Base-by-base conservation (phyloP, 2,797 vertebrate genomes). In the Chelidonichthys spinosus region DNA sequence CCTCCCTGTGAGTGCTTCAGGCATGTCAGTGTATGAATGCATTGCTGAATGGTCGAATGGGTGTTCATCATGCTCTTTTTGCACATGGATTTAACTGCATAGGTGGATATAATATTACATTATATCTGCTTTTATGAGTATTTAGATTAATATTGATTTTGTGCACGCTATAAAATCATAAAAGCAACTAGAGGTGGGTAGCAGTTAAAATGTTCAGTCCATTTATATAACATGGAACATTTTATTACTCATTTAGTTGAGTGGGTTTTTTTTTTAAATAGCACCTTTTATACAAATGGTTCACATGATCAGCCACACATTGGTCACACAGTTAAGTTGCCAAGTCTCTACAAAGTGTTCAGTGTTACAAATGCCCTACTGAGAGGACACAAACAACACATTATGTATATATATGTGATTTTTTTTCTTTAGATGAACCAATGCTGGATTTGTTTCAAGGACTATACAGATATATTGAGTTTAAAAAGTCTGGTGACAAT, bases 51-150 rank as follows among this genome's bases (percentile, higher is more conserved):
- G 25, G 25, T 25, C 56, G 60, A 33, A 63, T n/a, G n/a, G 32
- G 5, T 53, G 43, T 18, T 50, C 33, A 49, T 70, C 32, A 63
- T 46, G 37, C 15, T 62, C 49, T 36, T 7, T 77, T 71, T 87
- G 66, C 35, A 72, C 40, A 52, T 64, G 14, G 17, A 18, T 78
- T 65, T 63, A 63, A 73, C 47, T 39, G 46, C 33, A 64, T 25
- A 9, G 3, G 9, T 49, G 5, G 53, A 43, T 70, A 52, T 62
- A 50, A 25, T 63, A 42, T 25, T 32, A 60, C 18, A 61, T 46
- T 33, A 56, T 25, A 25, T 25, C 25, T 25, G 37, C 32, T 15
- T 18, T 60, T 15, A 33, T 44, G 37, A 67, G 17, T 33, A 11
- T 39, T 44, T 36, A 63, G 25, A 42, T 40, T 56, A 35, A 25